phyloP scores from a whole-genome alignment of 23 tunicate genomes.

The Diplosoma virens region DNA sequence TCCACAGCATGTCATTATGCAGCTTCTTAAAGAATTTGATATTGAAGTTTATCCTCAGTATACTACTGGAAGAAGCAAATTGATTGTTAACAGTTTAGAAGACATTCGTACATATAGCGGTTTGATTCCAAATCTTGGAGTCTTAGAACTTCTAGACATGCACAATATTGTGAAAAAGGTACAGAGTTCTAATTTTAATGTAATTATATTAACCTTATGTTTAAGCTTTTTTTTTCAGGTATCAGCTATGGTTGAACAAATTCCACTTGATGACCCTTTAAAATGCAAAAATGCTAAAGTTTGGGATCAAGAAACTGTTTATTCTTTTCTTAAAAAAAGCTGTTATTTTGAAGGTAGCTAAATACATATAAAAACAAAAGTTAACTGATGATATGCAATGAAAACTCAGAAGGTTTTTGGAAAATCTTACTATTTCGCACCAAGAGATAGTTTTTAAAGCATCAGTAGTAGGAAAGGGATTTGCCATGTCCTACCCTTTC shows the following conservation, averaged over 20 bases:
- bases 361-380: no score
- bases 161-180: background rate
- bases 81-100: constrained; percentile 14
- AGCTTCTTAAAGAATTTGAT: constrained; percentile 58
- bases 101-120: constrained; percentile 51
- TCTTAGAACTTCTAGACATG: constrained; percentile 19
- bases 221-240: background rate
- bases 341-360: no score
- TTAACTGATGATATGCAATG: no score
- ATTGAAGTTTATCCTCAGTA: constrained; percentile 55
- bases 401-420: no score
- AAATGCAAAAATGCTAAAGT: constrained; percentile 16
- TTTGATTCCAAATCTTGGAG: constrained; percentile 45
- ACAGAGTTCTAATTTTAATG: background rate
- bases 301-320: constrained; percentile 72
- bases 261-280: constrained; percentile 13
- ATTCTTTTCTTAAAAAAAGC: no score
- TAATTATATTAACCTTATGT: no score
- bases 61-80: constrained; percentile 34
- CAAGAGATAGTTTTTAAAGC: no score
- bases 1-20: constrained; percentile 33
- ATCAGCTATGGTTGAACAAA: constrained; percentile 12
- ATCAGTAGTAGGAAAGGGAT: no score
- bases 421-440: no score
- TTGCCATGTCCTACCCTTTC: no score